These are phyloP conservation scores for Puffinus mauretanicus DNA, from an alignment of 2,113 vertebrate species.

Conservation along the genomic window DNA sequence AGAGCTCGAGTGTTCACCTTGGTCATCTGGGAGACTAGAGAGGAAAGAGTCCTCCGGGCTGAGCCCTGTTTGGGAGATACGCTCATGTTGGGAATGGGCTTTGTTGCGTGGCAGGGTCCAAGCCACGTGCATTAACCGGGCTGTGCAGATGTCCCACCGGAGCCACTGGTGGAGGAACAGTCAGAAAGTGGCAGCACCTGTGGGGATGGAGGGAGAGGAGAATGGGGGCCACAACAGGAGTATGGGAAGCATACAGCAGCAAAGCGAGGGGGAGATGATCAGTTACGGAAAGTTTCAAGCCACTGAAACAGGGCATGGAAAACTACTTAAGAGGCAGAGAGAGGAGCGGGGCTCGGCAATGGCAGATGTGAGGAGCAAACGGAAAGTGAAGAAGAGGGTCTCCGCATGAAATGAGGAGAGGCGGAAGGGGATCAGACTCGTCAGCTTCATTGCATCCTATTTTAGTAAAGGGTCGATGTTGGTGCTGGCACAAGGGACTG, in stretches of 20 bases:
- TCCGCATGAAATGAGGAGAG: background rate
- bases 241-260: background rate
- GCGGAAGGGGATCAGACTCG: accelerated
- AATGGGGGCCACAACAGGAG: background rate
- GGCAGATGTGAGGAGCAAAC: background rate
- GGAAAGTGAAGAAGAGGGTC: background rate
- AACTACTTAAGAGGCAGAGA: background rate
- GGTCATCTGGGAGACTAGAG: background rate
- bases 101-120: background rate
- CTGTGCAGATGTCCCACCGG: background rate
- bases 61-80: background rate
- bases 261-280: background rate
- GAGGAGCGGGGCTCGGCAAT: background rate
- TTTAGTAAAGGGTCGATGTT: background rate
- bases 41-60: background rate
- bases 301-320: background rate
- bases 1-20: background rate
- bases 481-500: background rate
- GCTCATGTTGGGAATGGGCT: background rate
- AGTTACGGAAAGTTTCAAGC: background rate
- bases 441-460: background rate
- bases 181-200: background rate
- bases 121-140: accelerated
- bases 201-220: background rate
- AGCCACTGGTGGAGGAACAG: background rate